These are phyloP conservation scores for Diloba caeruleocephala DNA, from an alignment of 2,888 invertebrate species.

Conservation along the genomic window DNA sequence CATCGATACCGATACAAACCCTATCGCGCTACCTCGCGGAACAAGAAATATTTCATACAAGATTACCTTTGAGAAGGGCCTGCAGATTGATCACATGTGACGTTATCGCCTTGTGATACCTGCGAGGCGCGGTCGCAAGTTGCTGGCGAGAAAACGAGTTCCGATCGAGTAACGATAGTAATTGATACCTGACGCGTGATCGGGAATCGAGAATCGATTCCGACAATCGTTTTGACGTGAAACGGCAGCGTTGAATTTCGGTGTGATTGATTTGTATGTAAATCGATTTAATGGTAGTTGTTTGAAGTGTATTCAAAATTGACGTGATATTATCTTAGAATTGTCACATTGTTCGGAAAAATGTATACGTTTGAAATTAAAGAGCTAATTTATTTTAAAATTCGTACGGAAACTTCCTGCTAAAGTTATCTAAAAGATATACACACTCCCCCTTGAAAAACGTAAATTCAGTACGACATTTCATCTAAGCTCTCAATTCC, in stretches of 20 bases:
- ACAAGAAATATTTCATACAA: conserved; percentile 75
- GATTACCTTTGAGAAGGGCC: conserved; percentile 77
- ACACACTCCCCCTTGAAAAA: background rate
- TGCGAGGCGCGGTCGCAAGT: conserved; percentile 36
- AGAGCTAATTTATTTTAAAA: background rate
- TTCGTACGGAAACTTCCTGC: no score
- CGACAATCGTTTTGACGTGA: conserved; percentile 45
- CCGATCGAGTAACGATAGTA: conserved; percentile 54
- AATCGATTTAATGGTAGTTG: conserved; percentile 45
- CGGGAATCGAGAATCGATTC: conserved; percentile 45
- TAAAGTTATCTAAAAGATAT: background rate
- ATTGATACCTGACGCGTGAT: conserved; percentile 53
- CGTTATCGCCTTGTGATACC: conserved; percentile 62
- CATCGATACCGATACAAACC: conserved; percentile 48
- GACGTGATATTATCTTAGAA: conserved; percentile 21
- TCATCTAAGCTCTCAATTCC: conserved; percentile 37
- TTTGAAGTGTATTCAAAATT: conserved; percentile 29
- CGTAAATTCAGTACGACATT: conserved; percentile 23
- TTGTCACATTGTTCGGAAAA: conserved; percentile 14
- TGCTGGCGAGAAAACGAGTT: conserved; percentile 45
- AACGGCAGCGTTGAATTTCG: conserved; percentile 46
- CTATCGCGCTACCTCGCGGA: conserved; percentile 57
- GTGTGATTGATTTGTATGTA: conserved; percentile 49
- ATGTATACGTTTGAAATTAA: no score
- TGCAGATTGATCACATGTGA: conserved; percentile 70